phyloP scores from a whole-genome alignment of 2,888 invertebrate species.

The Ichneumoninae sp. region DNA sequence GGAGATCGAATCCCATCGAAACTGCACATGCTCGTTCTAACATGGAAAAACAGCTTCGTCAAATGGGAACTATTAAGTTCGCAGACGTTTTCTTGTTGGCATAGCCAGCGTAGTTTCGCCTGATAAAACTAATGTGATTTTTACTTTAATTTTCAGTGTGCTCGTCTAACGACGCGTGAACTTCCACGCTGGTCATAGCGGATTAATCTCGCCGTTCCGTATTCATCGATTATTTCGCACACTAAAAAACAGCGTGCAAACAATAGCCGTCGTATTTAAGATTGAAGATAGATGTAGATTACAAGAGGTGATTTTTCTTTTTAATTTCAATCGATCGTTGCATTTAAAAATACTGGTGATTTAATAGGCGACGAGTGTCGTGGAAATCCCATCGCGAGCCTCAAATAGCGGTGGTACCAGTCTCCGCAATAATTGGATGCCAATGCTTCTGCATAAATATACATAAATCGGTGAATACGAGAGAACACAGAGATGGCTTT shows the following conservation, averaged over 20 bases:
- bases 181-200: neutral
- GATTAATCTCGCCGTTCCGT: neutral
- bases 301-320: neutral
- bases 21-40: neutral
- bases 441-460: slow-evolving; percentile 36
- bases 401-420: neutral
- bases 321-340: neutral
- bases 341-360: slow-evolving; percentile 22
- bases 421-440: neutral
- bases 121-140: neutral
- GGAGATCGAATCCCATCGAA: neutral
- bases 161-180: neutral
- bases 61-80: neutral
- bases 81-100: neutral
- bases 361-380: neutral
- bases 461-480: slow-evolving; percentile 17
- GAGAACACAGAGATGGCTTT: slow-evolving; percentile 8
- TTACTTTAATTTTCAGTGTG: neutral
- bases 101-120: neutral
- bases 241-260: neutral
- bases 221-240: neutral
- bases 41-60: neutral
- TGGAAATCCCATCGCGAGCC: neutral
- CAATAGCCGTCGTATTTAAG: neutral
- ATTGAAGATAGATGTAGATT: neutral